phyloP scores from a whole-genome alignment of 2,113 vertebrate genomes.

The Diadophis punctatus region DNA sequence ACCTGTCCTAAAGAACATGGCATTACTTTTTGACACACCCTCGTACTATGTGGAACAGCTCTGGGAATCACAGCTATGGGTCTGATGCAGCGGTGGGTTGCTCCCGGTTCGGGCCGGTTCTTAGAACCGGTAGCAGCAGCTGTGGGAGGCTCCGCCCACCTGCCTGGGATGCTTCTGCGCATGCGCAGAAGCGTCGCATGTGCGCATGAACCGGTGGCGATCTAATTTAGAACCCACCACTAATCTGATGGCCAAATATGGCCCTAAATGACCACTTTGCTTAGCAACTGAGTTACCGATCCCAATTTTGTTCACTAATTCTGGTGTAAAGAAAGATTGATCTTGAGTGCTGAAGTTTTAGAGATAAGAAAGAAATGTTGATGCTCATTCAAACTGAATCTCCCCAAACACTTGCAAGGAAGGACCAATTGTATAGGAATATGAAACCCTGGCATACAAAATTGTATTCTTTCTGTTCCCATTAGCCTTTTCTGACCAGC shows the following conservation, averaged over 20 bases:
- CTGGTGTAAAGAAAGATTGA: background rate
- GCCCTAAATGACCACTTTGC: background rate
- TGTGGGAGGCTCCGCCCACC: no score
- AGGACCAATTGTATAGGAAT: background rate
- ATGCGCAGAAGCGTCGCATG: no score
- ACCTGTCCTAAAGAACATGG: no score
- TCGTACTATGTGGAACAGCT: no score
- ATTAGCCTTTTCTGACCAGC: background rate
- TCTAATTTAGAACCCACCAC: no score
- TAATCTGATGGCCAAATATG: background rate
- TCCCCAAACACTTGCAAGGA: background rate
- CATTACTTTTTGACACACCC: no score
- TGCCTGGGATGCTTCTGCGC: no score
- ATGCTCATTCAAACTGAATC: background rate
- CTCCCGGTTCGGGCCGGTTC: no score
- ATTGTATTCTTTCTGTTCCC: background rate
- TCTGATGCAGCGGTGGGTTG: no score
- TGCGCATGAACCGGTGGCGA: no score
- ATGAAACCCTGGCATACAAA: background rate
- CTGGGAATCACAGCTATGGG: background rate
- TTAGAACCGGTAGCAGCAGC: no score
- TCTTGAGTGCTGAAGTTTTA: background rate
- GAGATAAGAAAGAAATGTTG: background rate
- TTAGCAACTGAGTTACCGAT: background rate
- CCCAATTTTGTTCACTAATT: background rate